Conservation (phyloP, 2,888 invertebrate genomes). For the Macrostomum cliftonense region DNA sequence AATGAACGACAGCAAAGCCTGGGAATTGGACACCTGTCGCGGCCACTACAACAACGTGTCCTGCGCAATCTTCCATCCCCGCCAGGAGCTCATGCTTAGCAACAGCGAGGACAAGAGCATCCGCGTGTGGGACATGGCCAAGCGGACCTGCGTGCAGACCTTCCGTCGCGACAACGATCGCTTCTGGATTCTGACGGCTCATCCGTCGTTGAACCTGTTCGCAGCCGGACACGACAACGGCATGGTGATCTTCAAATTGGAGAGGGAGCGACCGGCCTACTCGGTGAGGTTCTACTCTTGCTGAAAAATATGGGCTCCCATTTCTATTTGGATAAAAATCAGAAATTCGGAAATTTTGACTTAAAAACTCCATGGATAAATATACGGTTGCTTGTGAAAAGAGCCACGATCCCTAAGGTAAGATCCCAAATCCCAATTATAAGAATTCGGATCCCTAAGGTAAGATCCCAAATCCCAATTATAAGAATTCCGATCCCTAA, state of each 20-base stretch:
- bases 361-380: no score
- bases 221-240: constrained; percentile 96
- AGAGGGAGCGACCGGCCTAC: constrained; percentile 78
- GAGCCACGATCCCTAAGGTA: no score
- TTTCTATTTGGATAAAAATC: no score
- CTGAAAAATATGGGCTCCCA: no score
- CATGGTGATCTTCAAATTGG: constrained; percentile 73
- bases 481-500: no score
- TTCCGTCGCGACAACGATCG: constrained; percentile 74
- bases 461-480: no score
- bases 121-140: constrained; percentile 82
- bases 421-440: no score
- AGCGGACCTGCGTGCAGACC: constrained; percentile 35
- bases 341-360: no score
- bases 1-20: constrained; percentile 74
- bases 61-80: constrained; percentile 83
- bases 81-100: constrained; percentile 81
- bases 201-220: constrained; percentile 82
- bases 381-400: no score
- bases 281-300: no score
- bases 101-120: constrained; percentile 96
- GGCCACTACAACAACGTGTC: constrained; percentile 99
- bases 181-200: constrained; percentile 87
- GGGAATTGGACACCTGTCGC: constrained; percentile 98
- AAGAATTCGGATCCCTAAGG: no score